phyloP scores from a whole-genome alignment of 2,797 vertebrate species.

The Sebastes miniatus region DNA sequence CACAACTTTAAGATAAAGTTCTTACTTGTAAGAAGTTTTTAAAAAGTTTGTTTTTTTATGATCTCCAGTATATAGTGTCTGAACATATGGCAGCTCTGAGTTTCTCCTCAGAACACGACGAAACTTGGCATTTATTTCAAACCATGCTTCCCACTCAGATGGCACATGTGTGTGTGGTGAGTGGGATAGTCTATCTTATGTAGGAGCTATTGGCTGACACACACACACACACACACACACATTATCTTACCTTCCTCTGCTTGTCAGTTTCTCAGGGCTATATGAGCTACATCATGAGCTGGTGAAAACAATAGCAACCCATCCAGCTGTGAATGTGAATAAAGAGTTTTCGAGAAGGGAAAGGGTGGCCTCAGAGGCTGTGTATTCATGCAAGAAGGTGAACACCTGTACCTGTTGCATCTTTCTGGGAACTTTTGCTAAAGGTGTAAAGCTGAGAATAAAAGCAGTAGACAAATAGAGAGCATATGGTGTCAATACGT shows the following conservation, averaged over 20 bases:
- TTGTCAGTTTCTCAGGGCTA: background rate
- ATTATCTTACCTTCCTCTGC: background rate
- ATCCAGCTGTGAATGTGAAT: background rate
- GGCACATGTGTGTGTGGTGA: conserved; percentile 1
- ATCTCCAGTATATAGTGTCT: background rate
- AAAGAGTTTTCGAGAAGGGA: background rate
- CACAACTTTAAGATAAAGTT: conserved; percentile 18
- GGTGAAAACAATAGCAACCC: background rate
- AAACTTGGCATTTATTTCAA: conserved; percentile 5
- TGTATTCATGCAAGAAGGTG: background rate
- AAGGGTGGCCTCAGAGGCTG: background rate
- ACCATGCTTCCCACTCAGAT: conserved; percentile 48
- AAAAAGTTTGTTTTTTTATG: background rate
- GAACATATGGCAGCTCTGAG: conserved; percentile 42
- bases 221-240: background rate
- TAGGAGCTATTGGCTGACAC: background rate
- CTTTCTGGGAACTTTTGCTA: background rate
- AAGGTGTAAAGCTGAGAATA: background rate
- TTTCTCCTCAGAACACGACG: background rate
- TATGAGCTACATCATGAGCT: conserved; percentile 5
- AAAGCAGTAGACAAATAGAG: conserved; percentile 59
- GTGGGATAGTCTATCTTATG: conserved; percentile 3
- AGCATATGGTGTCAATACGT: conserved; percentile 88
- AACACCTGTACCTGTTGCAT: conserved; percentile 17
- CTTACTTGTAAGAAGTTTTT: background rate